Evolutionary conservation across 2,113 vertebrate species (phyloP).

Genomic region (Cavia aperea): DNA sequence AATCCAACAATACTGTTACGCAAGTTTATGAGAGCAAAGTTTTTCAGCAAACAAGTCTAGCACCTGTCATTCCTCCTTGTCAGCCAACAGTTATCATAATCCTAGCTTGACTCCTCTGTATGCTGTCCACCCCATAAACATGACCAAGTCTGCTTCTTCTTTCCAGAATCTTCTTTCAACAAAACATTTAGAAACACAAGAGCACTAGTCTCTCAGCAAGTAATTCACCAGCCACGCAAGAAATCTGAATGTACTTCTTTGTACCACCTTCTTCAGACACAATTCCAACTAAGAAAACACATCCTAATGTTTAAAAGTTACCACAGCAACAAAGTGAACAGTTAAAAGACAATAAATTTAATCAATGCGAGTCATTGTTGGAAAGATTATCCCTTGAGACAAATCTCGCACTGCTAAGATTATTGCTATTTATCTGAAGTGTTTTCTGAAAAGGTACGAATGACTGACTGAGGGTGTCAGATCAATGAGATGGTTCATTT

Average conservation of each 20-base stretch:
- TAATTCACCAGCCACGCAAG: neutral
- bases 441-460: constrained; percentile 64
- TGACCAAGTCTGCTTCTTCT: neutral
- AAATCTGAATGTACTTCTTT: neutral
- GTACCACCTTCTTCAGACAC: neutral
- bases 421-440: constrained; percentile 68
- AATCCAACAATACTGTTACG: neutral
- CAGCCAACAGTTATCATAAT: neutral
- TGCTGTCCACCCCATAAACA: neutral
- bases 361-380: constrained; percentile 64
- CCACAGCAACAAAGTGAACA: constrained; percentile 66
- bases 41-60: neutral
- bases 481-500: constrained; percentile 52
- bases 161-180: neutral
- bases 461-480: constrained; percentile 45
- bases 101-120: neutral
- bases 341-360: constrained; percentile 58
- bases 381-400: constrained; percentile 64
- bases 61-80: neutral
- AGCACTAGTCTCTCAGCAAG: neutral
- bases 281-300: constrained; percentile 35
- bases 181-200: constrained; percentile 32
- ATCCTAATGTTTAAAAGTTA: constrained; percentile 57
- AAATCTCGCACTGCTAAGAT: constrained; percentile 65
- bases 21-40: neutral